Evolutionary conservation across 2,113 vertebrate species (phyloP).

Genomic region (Sarotherodon lohbergeri): DNA sequence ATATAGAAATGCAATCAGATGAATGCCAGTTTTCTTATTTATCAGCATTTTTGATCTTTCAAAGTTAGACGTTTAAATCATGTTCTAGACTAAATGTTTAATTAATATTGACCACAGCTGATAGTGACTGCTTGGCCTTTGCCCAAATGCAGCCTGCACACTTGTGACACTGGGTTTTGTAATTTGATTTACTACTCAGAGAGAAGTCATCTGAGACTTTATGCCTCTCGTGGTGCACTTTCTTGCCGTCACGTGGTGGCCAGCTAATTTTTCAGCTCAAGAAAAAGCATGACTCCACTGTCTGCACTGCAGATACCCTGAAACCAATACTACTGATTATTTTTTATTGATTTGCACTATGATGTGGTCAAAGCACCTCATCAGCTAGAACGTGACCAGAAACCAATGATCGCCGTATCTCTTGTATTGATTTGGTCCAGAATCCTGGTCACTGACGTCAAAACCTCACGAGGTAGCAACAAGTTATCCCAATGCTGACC

Average conservation of each 20-base stretch:
- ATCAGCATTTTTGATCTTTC: background rate
- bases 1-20: background rate
- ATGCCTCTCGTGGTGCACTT: background rate
- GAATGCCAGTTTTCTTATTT: background rate
- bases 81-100: background rate
- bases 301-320: background rate
- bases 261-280: background rate
- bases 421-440: background rate
- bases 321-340: background rate
- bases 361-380: background rate
- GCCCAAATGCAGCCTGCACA: background rate
- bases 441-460: background rate
- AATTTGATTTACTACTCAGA: conserved; percentile 50
- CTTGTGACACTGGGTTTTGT: conserved; percentile 16
- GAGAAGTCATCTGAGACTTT: conserved; percentile 53
- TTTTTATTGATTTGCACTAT: background rate
- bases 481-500: background rate
- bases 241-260: background rate
- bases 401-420: background rate
- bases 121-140: background rate
- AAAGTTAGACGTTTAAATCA: background rate
- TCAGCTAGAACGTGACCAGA: background rate
- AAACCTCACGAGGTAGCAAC: background rate
- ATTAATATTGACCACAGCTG: background rate
- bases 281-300: background rate